Base-by-base conservation (phyloP, 2,888 invertebrate species). In the Oligia latruncula region DNA sequence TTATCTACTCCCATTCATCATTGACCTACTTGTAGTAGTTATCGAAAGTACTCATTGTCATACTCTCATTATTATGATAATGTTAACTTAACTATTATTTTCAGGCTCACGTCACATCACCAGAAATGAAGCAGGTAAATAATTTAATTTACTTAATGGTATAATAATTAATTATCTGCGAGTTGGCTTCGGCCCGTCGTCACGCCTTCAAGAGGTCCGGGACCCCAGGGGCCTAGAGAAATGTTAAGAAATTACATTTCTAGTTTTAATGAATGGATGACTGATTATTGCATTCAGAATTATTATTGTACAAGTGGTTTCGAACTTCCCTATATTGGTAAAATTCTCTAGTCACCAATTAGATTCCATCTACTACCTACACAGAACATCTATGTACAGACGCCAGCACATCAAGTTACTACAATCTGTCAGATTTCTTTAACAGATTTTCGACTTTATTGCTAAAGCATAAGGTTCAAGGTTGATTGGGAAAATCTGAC, bases 71-170 rank as follows among this genome's bases (percentile, higher is more conserved):
- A 71, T 46, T 66, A 55, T 58, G 70, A 79, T 62, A 71, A 74
- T 64, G 64, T 83, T 80, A 80, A 78, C 66, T 71, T 43, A 58
- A 74, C 13, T 68, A 13, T 84, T 84, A 82, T 87, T 97, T 97
- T 85, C 97, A 97, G 97, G 97, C 95, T 93, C 97, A 97, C 95
- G 92, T 95, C 92, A 91, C 96, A 87, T 93, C 96, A 90, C 96
- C 97, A 93, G 97, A 97, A 94, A 97, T 97, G 97, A 97, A 97
- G 95, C 97, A 97, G 97, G 97, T 97, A 96, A 95, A 87, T 86
- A 60, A 65, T 67, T 60, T 29, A 6, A 73, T 55, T n/a, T 29
- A 29, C 29, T 29, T n/a, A 46, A 15, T 71, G 58, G 8, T 46
- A 40, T 17, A 17, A 4, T 43, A 46, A 46, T 35, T 43, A 43